Evolutionary conservation across 2,888 invertebrate genomes (phyloP), one percentile per base, ranked within the genome.

Genomic region (Hermodice carunculata): DNA sequence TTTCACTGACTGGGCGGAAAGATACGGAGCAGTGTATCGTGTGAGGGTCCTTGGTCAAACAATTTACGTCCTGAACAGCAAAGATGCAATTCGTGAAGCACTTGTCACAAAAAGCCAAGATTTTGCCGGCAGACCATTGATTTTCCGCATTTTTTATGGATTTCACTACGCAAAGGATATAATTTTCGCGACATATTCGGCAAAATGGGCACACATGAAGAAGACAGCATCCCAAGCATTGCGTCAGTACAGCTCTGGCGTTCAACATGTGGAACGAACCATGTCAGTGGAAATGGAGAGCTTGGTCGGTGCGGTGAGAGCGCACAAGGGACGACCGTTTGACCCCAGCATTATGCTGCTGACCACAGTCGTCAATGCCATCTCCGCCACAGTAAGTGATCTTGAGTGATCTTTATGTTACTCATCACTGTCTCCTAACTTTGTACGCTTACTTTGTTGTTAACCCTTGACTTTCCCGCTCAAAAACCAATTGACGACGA

Each of bases 41-140:
- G 68, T 81, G 24, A 66, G 66, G 53, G 56, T 81, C 1, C 77
- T 70, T 29, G 71, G 71, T 3, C 77, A 79, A 40, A 75, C 79
- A 28, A 76, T 81, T 14, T 72, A 81, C 0, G 80, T 82, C 6
- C 64, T 82, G 14, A 81, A 74, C 66, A 75, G 77, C 51, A 76
- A 70, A 48, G 71, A 73, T 5, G 70, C 71, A 14, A 73, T 82
- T 19, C 64, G 75, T 42, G 77, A 79, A 17, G 82, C 78, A 0
- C 66, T 81, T 46, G 74, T 81, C 5, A 48, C 61, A 5, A 71
- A 70, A 28, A 74, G 61, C 11, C 66, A 66, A n/a, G 74, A 70
- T 24, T 71, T 81, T 48, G 81, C 79, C 11, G 82, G 81, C 0
- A 31, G 69, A 52, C 69, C 69, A 4, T 32, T 31, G n/a, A 48